A percentile compares a stretch with the other conserved stretches of the same genome.
Evolutionary conservation across 2,797 vertebrate species (phyloP).

Genomic region (Tapera naevia): DNA sequence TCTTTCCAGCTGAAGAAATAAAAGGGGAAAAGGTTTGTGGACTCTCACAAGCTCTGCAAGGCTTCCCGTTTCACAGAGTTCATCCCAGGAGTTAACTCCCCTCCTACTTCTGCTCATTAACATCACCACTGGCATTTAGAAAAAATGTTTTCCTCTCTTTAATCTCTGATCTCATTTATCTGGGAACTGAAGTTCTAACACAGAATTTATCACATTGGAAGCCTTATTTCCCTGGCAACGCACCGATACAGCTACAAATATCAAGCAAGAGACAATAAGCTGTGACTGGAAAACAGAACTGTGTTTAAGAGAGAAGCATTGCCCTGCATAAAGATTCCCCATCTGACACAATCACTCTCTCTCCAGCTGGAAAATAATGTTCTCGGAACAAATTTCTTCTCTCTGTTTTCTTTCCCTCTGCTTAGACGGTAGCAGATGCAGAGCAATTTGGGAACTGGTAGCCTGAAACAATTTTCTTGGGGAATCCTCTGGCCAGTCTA

Average conservation of each 20-base stretch:
- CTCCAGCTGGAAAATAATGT: background rate
- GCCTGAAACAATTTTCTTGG: background rate
- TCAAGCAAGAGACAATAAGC: background rate
- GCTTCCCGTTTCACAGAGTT: background rate
- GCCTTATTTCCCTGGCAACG: constrained; percentile 10
- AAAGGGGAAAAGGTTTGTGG: background rate
- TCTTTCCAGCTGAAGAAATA: background rate
- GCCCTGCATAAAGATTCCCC: background rate
- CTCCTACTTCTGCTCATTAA: background rate
- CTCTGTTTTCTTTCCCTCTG: background rate
- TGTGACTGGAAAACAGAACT: background rate
- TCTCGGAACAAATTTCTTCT: background rate
- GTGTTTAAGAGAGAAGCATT: background rate
- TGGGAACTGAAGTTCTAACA: background rate
- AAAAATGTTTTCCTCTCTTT: background rate
- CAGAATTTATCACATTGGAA: constrained; percentile 12
- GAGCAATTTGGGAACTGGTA: background rate
- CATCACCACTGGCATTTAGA: background rate
- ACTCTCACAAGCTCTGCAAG: background rate
- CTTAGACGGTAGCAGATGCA: background rate
- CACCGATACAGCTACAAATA: background rate
- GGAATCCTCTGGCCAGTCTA: background rate
- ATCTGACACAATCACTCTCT: background rate
- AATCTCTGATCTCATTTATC: constrained; percentile 5
- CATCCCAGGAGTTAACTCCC: background rate